These are phyloP conservation scores for Corvus moneduloides DNA, from an alignment of 2,113 vertebrate species.

Conservation along the genomic window DNA sequence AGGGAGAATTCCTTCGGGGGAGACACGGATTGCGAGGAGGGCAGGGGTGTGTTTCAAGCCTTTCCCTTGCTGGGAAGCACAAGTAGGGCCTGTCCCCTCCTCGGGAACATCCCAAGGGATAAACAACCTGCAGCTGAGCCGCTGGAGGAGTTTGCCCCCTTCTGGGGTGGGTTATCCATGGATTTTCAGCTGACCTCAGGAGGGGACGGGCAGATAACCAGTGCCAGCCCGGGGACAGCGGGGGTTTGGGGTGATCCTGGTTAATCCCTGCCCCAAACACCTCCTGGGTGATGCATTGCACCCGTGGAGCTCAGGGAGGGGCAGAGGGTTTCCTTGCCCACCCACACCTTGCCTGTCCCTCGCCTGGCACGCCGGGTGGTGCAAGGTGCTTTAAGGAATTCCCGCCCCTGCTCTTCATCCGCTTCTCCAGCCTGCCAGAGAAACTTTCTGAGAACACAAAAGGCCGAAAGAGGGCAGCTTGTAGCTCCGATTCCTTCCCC, in stretches of 20 bases:
- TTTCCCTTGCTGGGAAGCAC: neutral
- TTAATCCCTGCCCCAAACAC: neutral
- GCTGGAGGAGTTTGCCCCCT: neutral
- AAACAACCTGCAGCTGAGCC: neutral
- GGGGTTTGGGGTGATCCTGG: neutral
- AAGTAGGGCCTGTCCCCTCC: neutral
- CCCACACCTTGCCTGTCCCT: no score
- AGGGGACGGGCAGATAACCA: neutral
- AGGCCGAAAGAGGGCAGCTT: neutral
- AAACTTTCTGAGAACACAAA: neutral
- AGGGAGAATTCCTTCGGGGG: fast-evolving
- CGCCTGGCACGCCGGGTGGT: no score
- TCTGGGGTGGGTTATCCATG: neutral
- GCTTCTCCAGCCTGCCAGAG: neutral
- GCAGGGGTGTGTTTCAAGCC: neutral
- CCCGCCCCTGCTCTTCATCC: neutral
- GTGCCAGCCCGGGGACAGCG: neutral
- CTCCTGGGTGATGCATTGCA: fast-evolving
- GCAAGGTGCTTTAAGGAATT: neutral
- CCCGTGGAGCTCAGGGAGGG: neutral
- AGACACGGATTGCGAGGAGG: neutral
- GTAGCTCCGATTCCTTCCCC: neutral
- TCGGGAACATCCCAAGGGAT: neutral
- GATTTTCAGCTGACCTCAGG: neutral
- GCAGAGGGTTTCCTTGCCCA: neutral